phyloP scores from a whole-genome alignment of 2,888 invertebrate species.

The Steinernema scapterisci region DNA sequence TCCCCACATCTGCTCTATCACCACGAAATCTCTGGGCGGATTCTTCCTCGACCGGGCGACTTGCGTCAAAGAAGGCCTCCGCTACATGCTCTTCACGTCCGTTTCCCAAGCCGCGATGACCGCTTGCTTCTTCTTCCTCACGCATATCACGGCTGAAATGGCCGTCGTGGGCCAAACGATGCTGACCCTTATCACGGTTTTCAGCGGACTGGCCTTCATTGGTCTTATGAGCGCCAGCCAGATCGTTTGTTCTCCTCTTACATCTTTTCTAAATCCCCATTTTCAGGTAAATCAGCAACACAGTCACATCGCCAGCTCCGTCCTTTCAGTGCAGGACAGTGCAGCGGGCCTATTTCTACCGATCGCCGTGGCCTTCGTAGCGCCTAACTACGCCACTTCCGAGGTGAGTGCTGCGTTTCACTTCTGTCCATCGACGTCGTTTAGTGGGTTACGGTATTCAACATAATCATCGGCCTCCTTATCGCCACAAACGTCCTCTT shows the following conservation, averaged over 20 bases:
- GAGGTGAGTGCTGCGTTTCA: not conserved
- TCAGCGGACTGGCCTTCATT: constrained; percentile 54
- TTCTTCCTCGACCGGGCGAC: constrained; percentile 8
- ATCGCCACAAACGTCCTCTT: not conserved
- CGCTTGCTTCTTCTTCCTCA: constrained; percentile 47
- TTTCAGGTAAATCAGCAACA: constrained; percentile 2
- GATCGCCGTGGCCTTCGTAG: not conserved
- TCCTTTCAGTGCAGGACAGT: constrained; percentile 6
- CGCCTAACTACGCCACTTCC: not conserved
- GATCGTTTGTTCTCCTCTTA: constrained; percentile 39
- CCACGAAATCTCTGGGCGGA: not conserved
- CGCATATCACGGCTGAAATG: constrained; percentile 35
- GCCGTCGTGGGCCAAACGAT: constrained; percentile 48
- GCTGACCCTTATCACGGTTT: constrained; percentile 52
- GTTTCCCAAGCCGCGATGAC: constrained; percentile 51
- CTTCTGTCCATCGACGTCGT: not conserved
- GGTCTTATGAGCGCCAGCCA: constrained; percentile 54
- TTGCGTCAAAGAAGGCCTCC: constrained; percentile 34
- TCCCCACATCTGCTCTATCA: not conserved
- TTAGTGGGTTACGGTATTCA: constrained; percentile 11
- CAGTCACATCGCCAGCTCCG: constrained; percentile 1
- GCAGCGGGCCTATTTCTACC: not conserved
- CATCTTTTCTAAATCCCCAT: not conserved
- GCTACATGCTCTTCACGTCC: constrained; percentile 47
- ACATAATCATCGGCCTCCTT: not conserved